Base-by-base conservation (phyloP, 1,140 invertebrate genomes). In the Andrena cerasifolii region DNA sequence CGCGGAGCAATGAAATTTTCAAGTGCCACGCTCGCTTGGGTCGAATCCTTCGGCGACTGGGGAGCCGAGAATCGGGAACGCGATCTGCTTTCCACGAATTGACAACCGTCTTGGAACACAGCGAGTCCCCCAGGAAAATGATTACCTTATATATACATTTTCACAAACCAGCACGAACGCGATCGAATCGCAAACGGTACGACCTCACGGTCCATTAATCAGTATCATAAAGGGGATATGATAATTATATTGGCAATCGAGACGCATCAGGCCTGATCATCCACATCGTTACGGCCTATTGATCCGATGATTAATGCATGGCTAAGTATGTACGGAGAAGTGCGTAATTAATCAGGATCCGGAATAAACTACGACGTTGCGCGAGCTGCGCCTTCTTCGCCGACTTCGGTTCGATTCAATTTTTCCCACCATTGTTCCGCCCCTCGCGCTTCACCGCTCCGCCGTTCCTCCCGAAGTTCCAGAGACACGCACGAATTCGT, bases 201-300 rank as follows among this genome's bases (percentile, higher is more conserved):
- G 31, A 6, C 65, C n/a, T 68, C 65, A 61, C 70, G 77, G 70
- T 79, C 70, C 70, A 70, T 79, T 74, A 73, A 79, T 79, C 71
- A 65, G 49, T 62, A 74, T 56, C 68, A 74, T 74, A 74, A 74
- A 74, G 77, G n/a, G 59, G 70, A 66, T 45, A 70, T 56, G 68
- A 74, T 79, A 79, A 73, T 73, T 65, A 74, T 79, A 79, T 72
- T 54, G 75, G 40, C 31, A 72, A 78, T 72, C 75, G 75, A 78
- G 67, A 72, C 67, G 24, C 47, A 67, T 6, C 53, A 65, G 45
- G 54, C 67, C 36, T 53, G 67, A 78, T 62, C 75, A 40, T 78
- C 47, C 54, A 26, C 75, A 63, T 73, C 77, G 77, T 79, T 74
- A 73, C 70, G 71, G 70, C 33, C 61, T 56, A 79, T 79, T 51